Base-by-base conservation (phyloP, 2,797 vertebrate genomes). In the Odontamblyopus rebecca region DNA sequence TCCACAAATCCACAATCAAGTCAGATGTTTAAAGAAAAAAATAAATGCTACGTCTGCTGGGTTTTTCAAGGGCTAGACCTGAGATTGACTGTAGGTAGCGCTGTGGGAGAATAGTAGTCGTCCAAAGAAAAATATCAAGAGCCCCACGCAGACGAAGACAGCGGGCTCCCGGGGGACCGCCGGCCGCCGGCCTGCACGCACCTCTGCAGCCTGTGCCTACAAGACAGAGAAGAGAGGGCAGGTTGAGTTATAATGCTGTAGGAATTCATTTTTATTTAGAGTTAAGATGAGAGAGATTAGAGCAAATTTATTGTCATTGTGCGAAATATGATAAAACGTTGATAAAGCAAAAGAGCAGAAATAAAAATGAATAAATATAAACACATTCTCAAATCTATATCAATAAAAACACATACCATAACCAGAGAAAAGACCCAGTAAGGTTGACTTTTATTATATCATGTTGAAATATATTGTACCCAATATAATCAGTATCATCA, bases 1-100 rank as follows among this genome's bases (percentile, higher is more conserved):
- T 13, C 32, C 26, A 29, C 18, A 41, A 27, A 32, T 38, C 6
- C 18, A 74, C 63, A 72, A 64, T 48, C 6, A 71, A 66, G 72
- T 83, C 78, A 71, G 56, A 71, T 23, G 73, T 71, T 32, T 29
- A 61, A 62, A 29, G 11, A 57, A 64, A 63, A 26, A 53, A 66
- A 54, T 87, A 59, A 69, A 60, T 86, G 91, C 93, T 93, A 93
- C 90, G 4, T 88, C 91, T 93, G 88, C 94, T 89, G 92, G 91
- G 91, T 84, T 73, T 75, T 68, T 72, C 75, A 48, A 54, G 69
- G 68, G 71, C 71, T 90, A 86, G 80, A 84, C 85, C 83, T 88
- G 81, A 83, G 86, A 70, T 67, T 70, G 72, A 76, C 82, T 75
- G 83, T 74, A 71, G 26, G 73, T 73, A 69, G 73, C 81, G 81